Base-by-base conservation (phyloP, 2,797 vertebrate genomes). In the Ceryle rudis region DNA sequence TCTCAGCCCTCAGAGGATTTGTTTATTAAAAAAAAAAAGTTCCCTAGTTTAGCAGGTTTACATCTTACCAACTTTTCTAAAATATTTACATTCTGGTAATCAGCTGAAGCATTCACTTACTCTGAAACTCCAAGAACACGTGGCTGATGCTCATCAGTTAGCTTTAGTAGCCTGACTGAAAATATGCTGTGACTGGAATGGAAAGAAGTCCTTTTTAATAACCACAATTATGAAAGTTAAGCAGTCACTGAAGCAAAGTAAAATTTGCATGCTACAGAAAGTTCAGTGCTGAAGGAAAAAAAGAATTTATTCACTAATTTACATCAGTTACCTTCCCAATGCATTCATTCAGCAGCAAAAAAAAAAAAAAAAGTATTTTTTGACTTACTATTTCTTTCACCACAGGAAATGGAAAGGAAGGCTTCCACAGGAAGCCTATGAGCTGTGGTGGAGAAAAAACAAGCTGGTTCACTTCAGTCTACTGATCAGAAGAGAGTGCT, bases 171-270 rank as follows among this genome's bases (percentile, higher is more conserved):
- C 96, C 99, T 98, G 95, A 99, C 98, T 84, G 98, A 99, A 95
- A 99, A 99, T 97, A 99, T 99, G 88, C 99, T 98, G 97, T 99
- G 99, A 96, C 99, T 99, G 97, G 39, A 95, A 94, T 61, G 46
- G n/a, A 86, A 94, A 84, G 7, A 95, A 55, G 12, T 31, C 16
- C 10, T 74, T 80, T 69, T 94, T 61, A 95, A 75, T 74, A 86
- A 90, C 8, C 13, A 82, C 57, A 89, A 7, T 52, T 78, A 83
- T 3, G 14, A 93, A 93, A 95, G 67, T 28, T 17, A 93, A 18
- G 73, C 41, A 79, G 29, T 54, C 65, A 58, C 6, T 79, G 49
- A 90, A 93, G 37, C 33, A 83, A 91, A 81, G 20, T 22, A 85
- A 86, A 83, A 69, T 46, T 16, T 65, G 4, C 72, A 31, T 23